Conservation (phyloP, 2,797 vertebrate genomes). For the Danio choprae region DNA sequence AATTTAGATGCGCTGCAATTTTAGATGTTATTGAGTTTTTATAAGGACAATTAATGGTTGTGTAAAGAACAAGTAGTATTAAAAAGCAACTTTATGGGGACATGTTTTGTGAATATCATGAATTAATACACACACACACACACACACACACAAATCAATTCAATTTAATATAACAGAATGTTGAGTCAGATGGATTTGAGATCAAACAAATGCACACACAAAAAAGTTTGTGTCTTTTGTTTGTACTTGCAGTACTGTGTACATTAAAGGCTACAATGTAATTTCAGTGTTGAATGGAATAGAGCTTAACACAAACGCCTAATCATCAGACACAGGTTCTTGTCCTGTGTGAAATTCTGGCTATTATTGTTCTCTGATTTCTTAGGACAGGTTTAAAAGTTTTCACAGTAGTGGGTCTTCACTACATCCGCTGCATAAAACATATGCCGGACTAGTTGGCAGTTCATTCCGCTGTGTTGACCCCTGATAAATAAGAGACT, state of each 20-base stretch:
- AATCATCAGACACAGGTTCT: neutral
- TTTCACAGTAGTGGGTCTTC: neutral
- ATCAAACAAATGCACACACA: neutral
- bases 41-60: neutral
- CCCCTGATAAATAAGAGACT: too few species aligned
- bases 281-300: constrained; percentile 2
- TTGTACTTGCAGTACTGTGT: neutral
- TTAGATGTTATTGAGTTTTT: neutral
- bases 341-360: neutral
- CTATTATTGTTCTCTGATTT: neutral
- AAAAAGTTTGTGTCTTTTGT: too few species aligned
- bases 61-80: neutral
- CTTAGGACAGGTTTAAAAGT: neutral
- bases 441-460: too few species aligned
- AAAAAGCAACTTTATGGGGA: neutral
- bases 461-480: too few species aligned
- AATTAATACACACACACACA: neutral
- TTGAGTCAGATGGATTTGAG: neutral
- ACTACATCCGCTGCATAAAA: too few species aligned
- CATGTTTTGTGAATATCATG: neutral
- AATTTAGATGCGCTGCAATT: neutral
- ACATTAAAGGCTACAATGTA: neutral
- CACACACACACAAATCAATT: too few species aligned
- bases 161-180: neutral
- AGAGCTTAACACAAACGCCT: neutral